Evolutionary conservation across 2,888 invertebrate species (phyloP), one percentile per base, ranked within the genome.

Genomic region (Alloplasta piceator): DNA sequence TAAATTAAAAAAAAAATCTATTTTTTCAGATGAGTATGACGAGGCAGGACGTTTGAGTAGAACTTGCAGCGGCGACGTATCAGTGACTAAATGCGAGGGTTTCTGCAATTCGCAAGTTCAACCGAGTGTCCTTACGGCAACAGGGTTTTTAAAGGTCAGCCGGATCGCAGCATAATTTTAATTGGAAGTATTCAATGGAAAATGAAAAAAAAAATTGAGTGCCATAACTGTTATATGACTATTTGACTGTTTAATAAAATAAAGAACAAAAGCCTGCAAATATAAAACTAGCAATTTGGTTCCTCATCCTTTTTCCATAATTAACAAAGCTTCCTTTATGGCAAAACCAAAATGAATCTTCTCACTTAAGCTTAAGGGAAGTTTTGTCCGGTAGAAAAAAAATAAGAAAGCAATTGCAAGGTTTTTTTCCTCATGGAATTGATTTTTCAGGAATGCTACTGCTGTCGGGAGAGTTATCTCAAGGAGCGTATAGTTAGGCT

Each of bases 61-160:
- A 89, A 97, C 97, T 10, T 98, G 98, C 90, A 97, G 96, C 90
- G 98, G 97, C 0, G 98, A 97, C 92, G 95, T 98, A 56, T 95
- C 95, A 10, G 97, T 98, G 0, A 98, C 97, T 90, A 98, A 98
- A 93, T 98, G 98, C 90, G 98, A 98, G 92, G 98, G 98, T 36
- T 95, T 96, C 84, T 98, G 98, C 91, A 96, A 95, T 85, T 98
- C 98, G 84, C 97, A 97, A 93, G 97, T 98, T 63, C 97, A 98
- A 89, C 98, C 98, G 1, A 98, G 97, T 66, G 97, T 98, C 46
- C 95, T 96, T 78, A 96, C 97, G 12, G 95, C 97, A 4, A 97
- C 97, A 55, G 98, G 98, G 86, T 98, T 98, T 93, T 93, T 97
- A 82, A 98, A 98, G 95, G 97, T 96, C 92, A 78, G 74, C 74